phyloP scores from a whole-genome alignment of 2,888 invertebrate species.

The Synanthedon vespiformis region DNA sequence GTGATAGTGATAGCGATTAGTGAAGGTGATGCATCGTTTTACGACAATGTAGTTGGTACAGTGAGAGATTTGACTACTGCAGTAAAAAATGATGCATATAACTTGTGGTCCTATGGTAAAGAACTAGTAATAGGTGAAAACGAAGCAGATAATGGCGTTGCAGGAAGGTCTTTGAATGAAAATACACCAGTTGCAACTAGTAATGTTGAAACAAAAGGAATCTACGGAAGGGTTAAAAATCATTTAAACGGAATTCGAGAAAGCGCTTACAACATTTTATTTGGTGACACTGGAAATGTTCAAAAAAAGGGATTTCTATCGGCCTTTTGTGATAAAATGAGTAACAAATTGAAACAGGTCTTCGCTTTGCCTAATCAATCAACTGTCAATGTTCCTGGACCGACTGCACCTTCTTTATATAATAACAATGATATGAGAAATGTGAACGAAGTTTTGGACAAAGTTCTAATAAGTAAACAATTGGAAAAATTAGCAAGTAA shows the following conservation, averaged over 20 bases:
- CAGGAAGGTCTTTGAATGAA: background rate
- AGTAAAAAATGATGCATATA: slow-evolving; percentile 9
- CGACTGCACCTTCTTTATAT: no score
- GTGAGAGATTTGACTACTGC: slow-evolving; percentile 9
- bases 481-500: background rate
- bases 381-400: background rate
- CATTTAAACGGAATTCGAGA: background rate
- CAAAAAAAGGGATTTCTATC: background rate
- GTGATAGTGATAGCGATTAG: background rate
- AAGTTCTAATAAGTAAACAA: background rate
- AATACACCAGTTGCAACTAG: background rate
- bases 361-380: background rate
- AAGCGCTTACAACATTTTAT: background rate
- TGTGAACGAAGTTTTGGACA: background rate
- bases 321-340: background rate
- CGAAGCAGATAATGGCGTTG: background rate
- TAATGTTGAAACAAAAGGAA: background rate
- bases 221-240: background rate
- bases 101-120: slow-evolving; percentile 10
- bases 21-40: slow-evolving; percentile 7
- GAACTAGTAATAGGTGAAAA: slow-evolving; percentile 9
- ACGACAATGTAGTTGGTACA: slow-evolving; percentile 8
- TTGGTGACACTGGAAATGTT: background rate
- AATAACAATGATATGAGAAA: background rate
- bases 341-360: background rate